A percentile compares a stretch with the other conserved stretches of the same genome.
These are phyloP conservation scores for Alviniconcha strummeri DNA, from an alignment of 2,888 invertebrate species.

Conservation along the genomic window DNA sequence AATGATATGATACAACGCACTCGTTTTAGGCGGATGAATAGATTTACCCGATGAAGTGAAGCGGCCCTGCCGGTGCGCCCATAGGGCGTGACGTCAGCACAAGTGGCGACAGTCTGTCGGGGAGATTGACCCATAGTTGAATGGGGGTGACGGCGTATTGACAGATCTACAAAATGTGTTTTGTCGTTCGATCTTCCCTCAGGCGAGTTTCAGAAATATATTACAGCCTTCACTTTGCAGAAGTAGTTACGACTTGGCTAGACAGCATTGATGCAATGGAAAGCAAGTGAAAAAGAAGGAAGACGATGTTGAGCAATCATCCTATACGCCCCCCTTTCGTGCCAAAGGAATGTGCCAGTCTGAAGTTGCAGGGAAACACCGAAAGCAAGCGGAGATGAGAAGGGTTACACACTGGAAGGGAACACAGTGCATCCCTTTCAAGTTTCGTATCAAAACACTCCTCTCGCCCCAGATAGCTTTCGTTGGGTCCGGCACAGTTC, in stretches of 20 bases:
- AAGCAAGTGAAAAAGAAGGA: not conserved
- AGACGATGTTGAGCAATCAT: not conserved
- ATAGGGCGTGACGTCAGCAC: conserved; percentile 61
- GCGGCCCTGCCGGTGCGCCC: conserved; percentile 58
- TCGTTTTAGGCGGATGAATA: conserved; percentile 29
- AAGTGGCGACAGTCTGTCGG: conserved; percentile 67
- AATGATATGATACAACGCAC: not conserved
- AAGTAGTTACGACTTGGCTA: not conserved
- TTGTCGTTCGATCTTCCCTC: conserved; percentile 2
- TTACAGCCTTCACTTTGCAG: not conserved
- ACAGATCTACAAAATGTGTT: not conserved
- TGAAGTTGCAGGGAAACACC: conserved; percentile 21
- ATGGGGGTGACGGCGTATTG: conserved; percentile 21
- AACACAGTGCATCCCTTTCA: conserved; percentile 13
- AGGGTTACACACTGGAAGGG: conserved; percentile 1
- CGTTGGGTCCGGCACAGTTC: no score
- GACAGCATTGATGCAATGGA: not conserved
- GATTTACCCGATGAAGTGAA: conserved; percentile 51
- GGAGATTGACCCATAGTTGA: conserved; percentile 36
- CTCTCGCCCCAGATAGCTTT: not conserved
- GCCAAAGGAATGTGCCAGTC: conserved; percentile 16
- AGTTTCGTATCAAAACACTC: conserved; percentile 10
- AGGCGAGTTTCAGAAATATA: not conserved
- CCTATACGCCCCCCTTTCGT: not conserved
- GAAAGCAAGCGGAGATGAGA: not conserved